Conservation (phyloP, 2,888 invertebrate genomes). For the Heliothis peltigera region DNA sequence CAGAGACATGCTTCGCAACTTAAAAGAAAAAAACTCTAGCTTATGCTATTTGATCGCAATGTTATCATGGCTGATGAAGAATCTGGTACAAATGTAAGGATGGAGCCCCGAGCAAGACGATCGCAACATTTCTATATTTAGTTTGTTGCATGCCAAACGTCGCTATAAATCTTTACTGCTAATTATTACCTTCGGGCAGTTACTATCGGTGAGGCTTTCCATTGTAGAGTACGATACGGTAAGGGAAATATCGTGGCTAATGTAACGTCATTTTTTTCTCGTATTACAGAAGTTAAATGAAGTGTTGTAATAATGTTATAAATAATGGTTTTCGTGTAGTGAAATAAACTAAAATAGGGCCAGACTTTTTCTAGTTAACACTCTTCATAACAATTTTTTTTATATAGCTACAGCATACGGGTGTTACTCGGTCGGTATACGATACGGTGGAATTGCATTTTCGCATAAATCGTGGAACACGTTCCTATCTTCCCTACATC, state of each 20-base stretch:
- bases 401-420: too few species aligned
- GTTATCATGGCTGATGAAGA: constrained; percentile 40
- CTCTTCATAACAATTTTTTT: too few species aligned
- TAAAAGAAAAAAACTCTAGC: neutral
- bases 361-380: too few species aligned
- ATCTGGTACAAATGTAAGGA: constrained; percentile 9
- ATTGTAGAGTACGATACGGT: constrained; percentile 34
- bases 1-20: neutral
- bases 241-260: neutral
- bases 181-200: constrained; percentile 79
- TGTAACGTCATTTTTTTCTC: neutral
- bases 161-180: constrained; percentile 81
- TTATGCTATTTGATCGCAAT: neutral
- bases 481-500: too few species aligned
- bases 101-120: constrained; percentile 75
- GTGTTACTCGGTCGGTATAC: too few species aligned
- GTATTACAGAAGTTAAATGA: too few species aligned
- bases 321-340: too few species aligned
- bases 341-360: too few species aligned
- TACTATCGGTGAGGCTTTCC: constrained; percentile 66
- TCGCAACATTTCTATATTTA: constrained; percentile 71
- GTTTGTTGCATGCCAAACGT: constrained; percentile 68
- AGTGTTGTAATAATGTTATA: too few species aligned
- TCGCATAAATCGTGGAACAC: too few species aligned
- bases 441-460: too few species aligned